These are phyloP conservation scores for Xylota sylvarum DNA, from an alignment of 2,888 invertebrate species.

Conservation along the genomic window DNA sequence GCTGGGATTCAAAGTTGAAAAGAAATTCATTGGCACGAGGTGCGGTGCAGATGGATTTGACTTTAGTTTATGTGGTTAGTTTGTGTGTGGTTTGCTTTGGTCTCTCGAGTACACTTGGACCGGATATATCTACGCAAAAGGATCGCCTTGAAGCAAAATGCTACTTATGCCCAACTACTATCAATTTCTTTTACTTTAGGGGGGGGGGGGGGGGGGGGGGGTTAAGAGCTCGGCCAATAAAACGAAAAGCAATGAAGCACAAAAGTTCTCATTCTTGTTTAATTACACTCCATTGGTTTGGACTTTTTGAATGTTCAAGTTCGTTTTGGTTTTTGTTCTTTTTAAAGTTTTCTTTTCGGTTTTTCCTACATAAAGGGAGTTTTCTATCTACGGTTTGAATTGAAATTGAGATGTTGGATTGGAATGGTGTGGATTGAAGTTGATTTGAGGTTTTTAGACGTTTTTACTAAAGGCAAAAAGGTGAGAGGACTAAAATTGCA, in stretches of 20 bases:
- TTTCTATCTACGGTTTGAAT: too few relatives aligned
- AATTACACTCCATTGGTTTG: conserved; percentile 57
- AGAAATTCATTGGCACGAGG: conserved; percentile 57
- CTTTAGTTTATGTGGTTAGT: conserved; percentile 46
- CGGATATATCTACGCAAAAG: conserved; percentile 14
- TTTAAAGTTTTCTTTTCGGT: too few relatives aligned
- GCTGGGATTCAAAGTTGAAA: conserved; percentile 55
- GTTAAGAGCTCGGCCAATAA: conserved; percentile 45
- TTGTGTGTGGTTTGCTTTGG: conserved; percentile 14
- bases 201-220: too few relatives aligned
- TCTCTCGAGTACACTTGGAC: conserved; percentile 55
- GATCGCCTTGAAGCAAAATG: conserved; percentile 18
- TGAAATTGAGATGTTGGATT: too few relatives aligned
- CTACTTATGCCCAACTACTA: conserved; percentile 35
- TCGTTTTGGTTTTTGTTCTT: not conserved
- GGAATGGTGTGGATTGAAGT: too few relatives aligned
- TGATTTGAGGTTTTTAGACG: too few relatives aligned
- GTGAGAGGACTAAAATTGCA: too few relatives aligned
- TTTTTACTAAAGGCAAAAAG: too few relatives aligned
- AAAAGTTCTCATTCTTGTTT: conserved; percentile 54
- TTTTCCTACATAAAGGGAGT: too few relatives aligned
- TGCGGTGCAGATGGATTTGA: conserved; percentile 17
- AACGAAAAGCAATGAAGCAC: conserved; percentile 53
- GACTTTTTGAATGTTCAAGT: conserved; percentile 32
- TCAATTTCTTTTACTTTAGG: conserved; percentile 44